Evolutionary conservation across 2,113 vertebrate species (phyloP).

Genomic region (Etheostoma cragini): DNA sequence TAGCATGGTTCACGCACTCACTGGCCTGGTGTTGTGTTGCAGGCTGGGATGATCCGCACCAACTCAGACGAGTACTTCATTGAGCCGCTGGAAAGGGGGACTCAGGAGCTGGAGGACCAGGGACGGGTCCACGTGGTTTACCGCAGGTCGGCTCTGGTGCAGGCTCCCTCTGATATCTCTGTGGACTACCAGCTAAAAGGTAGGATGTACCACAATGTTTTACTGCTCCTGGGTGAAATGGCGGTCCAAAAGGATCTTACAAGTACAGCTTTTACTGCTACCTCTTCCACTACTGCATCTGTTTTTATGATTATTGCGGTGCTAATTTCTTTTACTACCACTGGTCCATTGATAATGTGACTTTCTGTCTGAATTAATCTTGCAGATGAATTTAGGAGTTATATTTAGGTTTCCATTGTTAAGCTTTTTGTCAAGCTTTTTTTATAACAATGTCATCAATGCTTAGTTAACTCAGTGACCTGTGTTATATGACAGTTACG

Average conservation of each 20-base stretch:
- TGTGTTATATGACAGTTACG: background rate
- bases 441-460: background rate
- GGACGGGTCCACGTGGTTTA: slow-evolving; percentile 96
- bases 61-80: slow-evolving; percentile 97
- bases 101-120: slow-evolving; percentile 91
- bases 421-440: background rate
- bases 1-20: background rate
- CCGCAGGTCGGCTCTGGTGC: slow-evolving; percentile 88
- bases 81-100: slow-evolving; percentile 94
- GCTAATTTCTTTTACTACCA: background rate
- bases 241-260: background rate
- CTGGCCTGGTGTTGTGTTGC: slow-evolving; percentile 28
- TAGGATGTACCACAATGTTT: slow-evolving; percentile 11
- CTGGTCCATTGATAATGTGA: no score
- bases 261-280: background rate
- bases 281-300: background rate
- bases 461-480: background rate
- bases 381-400: background rate
- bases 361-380: background rate
- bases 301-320: background rate
- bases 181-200: slow-evolving; percentile 83
- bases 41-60: slow-evolving; percentile 98
- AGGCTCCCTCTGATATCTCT: slow-evolving; percentile 64
- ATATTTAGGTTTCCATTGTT: background rate
- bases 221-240: background rate